These are phyloP conservation scores for Syngnathus rostellatus DNA, from an alignment of 2,797 vertebrate species.

Conservation along the genomic window DNA sequence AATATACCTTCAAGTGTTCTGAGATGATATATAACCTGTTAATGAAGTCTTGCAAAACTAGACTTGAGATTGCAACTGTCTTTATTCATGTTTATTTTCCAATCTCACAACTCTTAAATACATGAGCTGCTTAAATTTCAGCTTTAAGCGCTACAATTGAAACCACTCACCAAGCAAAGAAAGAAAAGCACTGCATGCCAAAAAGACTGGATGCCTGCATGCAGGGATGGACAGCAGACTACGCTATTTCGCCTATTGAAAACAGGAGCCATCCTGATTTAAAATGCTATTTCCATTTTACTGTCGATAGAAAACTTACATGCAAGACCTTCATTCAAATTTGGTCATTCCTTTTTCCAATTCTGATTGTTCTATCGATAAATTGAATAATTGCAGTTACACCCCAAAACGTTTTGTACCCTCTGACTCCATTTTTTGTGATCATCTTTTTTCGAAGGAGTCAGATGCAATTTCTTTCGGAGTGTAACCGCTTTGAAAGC, in stretches of 20 bases:
- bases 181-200: not conserved
- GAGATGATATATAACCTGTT: conserved; percentile 63
- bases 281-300: too few species aligned
- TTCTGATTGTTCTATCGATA: too few species aligned
- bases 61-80: conserved; percentile 3
- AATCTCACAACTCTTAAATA: conserved; percentile 29
- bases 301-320: too few species aligned
- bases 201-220: not conserved
- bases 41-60: conserved; percentile 81
- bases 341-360: too few species aligned
- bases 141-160: conserved; percentile 7
- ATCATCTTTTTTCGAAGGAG: not conserved
- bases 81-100: conserved; percentile 30
- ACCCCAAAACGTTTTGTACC: too few species aligned
- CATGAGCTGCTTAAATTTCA: conserved; percentile 31
- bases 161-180: too few species aligned
- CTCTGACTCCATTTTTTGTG: not conserved
- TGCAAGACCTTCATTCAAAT: not conserved
- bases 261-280: too few species aligned
- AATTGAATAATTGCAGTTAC: not conserved
- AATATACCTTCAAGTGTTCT: conserved; percentile 67
- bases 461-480: not conserved
- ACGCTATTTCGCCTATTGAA: too few species aligned
- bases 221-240: too few species aligned
- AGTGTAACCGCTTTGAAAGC: not conserved